phyloP scores from a whole-genome alignment of 1,140 invertebrate species.

The Lepidurus arcticus region DNA sequence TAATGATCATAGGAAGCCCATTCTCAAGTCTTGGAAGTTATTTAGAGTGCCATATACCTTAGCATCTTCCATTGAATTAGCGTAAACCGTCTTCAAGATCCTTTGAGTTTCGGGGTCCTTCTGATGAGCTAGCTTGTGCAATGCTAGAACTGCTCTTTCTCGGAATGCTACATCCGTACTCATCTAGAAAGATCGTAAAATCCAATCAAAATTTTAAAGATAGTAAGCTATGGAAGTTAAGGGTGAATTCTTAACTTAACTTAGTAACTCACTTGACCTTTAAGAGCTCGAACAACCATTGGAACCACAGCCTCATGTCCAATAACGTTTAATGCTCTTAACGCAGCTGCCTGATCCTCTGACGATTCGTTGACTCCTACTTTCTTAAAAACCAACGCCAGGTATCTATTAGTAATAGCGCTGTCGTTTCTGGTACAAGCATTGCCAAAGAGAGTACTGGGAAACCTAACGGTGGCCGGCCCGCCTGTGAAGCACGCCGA shows the following conservation, averaged over 20 bases:
- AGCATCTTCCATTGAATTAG: background rate
- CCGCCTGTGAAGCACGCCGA: background rate
- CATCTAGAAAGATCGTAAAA: background rate
- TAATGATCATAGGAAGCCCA: background rate
- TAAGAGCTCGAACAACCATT: background rate
- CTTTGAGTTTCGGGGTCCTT: background rate
- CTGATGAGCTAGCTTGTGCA: background rate
- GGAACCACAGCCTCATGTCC: background rate
- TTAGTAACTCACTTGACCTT: background rate
- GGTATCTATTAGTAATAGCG: background rate
- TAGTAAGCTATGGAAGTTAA: background rate
- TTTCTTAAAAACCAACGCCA: background rate
- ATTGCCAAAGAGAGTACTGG: background rate
- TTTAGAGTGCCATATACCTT: background rate
- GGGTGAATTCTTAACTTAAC: background rate
- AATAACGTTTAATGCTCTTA: background rate
- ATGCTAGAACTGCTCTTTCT: background rate
- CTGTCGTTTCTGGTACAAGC: background rate
- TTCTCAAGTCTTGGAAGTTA: too few species aligned
- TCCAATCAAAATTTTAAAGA: too few species aligned
- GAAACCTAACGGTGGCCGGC: background rate
- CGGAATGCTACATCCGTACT: background rate
- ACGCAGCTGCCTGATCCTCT: background rate
- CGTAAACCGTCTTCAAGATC: background rate
- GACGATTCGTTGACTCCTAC: background rate